Percentiles rank a stretch among this genome's conserved stretches.
phyloP scores from a whole-genome alignment of 2,888 invertebrate genomes.

The Drosophila atripex region DNA sequence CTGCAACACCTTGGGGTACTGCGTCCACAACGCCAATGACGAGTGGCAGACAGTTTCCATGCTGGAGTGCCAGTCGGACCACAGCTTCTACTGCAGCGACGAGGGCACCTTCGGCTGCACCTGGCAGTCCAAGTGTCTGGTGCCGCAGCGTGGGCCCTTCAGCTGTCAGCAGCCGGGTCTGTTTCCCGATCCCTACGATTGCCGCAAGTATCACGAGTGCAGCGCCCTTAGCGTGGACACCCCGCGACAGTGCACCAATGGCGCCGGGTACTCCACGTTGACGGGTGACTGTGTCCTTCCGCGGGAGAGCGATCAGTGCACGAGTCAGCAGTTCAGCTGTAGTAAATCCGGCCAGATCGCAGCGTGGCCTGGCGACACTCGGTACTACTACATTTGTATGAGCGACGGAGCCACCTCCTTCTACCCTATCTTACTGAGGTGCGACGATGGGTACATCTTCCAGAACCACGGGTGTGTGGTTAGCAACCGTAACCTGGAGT shows the following conservation, averaged over 20 bases:
- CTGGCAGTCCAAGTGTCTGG: constrained; percentile 59
- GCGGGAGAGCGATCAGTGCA: constrained; percentile 59
- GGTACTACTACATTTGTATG: constrained; percentile 76
- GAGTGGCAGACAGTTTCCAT: constrained; percentile 64
- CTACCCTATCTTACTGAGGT: constrained; percentile 76
- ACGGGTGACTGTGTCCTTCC: constrained; percentile 64
- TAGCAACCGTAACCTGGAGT: neutral
- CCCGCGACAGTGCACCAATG: constrained; percentile 64
- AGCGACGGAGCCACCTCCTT: constrained; percentile 44
- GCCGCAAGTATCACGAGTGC: constrained; percentile 80
- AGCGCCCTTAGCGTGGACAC: constrained; percentile 57
- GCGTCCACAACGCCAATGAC: constrained; percentile 49
- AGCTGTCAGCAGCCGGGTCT: constrained; percentile 71
- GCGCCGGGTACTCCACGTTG: constrained; percentile 67
- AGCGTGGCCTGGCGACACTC: constrained; percentile 70
- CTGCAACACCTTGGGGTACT: constrained; percentile 69
- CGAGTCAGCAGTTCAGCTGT: constrained; percentile 69
- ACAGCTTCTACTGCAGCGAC: constrained; percentile 70
- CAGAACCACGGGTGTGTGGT: constrained; percentile 52
- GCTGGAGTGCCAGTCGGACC: constrained; percentile 57
- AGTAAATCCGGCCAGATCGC: constrained; percentile 63
- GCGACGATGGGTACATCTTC: constrained; percentile 64
- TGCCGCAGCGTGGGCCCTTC: constrained; percentile 69
- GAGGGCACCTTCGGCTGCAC: constrained; percentile 65
- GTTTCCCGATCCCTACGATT: constrained; percentile 82